A percentile compares a stretch with the other conserved stretches of the same genome.
Conservation (phyloP, 2,888 invertebrate genomes). For the Invenusta paracnida region DNA sequence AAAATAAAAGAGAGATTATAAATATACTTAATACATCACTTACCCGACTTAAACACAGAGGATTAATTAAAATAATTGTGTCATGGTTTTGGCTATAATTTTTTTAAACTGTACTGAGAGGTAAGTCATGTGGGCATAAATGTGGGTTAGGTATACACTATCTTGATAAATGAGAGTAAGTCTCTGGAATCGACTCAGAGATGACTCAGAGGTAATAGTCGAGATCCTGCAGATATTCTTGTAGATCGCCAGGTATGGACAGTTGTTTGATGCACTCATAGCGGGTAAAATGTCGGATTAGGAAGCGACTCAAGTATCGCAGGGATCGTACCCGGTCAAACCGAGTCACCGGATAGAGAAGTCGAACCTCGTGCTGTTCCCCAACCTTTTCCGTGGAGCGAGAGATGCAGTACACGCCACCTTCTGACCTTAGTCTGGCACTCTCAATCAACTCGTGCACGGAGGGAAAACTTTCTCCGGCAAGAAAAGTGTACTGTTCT, state of each 20-base stretch:
- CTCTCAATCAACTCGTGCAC: slow-evolving; percentile 32
- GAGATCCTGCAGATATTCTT: background rate
- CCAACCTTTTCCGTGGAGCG: slow-evolving; percentile 27
- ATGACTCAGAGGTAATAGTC: slow-evolving; percentile 12
- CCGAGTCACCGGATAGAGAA: slow-evolving; percentile 32
- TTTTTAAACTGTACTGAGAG: too few species aligned
- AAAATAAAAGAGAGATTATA: too few species aligned
- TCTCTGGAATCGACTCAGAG: too few species aligned
- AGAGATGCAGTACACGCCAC: slow-evolving; percentile 32
- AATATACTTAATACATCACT: too few species aligned
- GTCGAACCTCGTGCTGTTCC: slow-evolving; percentile 34
- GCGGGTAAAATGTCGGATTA: slow-evolving; percentile 26
- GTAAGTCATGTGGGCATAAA: too few species aligned
- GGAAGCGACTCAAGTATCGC: slow-evolving; percentile 36
- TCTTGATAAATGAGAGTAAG: too few species aligned
- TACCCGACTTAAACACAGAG: too few species aligned
- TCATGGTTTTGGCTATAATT: too few species aligned
- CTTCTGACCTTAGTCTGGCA: slow-evolving; percentile 14
- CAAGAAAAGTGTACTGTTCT: background rate
- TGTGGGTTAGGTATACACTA: too few species aligned
- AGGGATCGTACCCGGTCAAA: slow-evolving; percentile 32
- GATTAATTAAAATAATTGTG: too few species aligned
- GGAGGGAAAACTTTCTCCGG: slow-evolving; percentile 16
- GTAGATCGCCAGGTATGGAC: background rate
- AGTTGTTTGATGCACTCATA: background rate